A percentile compares a stretch with the other conserved stretches of the same genome.
Evolutionary conservation across 2,888 invertebrate species (phyloP).

Genomic region (Cephonodes hylas): DNA sequence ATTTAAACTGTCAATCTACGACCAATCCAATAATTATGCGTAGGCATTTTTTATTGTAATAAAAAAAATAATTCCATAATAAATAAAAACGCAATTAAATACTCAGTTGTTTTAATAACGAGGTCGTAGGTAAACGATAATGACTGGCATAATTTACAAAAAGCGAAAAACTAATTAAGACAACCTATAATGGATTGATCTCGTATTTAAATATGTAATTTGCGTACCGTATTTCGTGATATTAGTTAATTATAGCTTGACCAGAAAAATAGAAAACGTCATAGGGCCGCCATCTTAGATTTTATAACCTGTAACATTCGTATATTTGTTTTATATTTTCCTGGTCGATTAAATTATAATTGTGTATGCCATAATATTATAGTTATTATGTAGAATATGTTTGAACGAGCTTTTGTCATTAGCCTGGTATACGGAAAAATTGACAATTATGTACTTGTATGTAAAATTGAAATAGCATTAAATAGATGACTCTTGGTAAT

Average conservation of each 20-base stretch:
- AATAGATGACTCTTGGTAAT: constrained; percentile 49
- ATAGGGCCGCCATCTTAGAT: constrained; percentile 6
- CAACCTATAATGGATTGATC: constrained; percentile 39
- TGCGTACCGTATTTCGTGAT: constrained; percentile 58
- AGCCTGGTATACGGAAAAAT: constrained; percentile 69
- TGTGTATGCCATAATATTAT: constrained; percentile 55
- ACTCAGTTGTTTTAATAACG: neutral
- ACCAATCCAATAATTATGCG: neutral
- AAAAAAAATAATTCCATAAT: neutral
- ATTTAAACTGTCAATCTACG: neutral
- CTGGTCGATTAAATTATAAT: constrained; percentile 27
- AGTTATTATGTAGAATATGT: constrained; percentile 65
- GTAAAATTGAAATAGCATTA: constrained; percentile 47
- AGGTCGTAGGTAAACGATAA: neutral
- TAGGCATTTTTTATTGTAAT: neutral
- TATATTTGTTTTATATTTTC: constrained; percentile 11
- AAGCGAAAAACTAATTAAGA: constrained; percentile 25
- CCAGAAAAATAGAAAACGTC: constrained; percentile 11
- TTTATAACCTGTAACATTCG: neutral
- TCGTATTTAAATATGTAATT: constrained; percentile 49
- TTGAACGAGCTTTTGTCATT: constrained; percentile 76
- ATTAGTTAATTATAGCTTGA: constrained; percentile 45
- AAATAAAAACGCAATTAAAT: neutral
- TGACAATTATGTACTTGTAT: constrained; percentile 41
- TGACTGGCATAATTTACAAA: neutral